Conservation (phyloP, 2,888 invertebrate species). For the Tipula lateralis region DNA sequence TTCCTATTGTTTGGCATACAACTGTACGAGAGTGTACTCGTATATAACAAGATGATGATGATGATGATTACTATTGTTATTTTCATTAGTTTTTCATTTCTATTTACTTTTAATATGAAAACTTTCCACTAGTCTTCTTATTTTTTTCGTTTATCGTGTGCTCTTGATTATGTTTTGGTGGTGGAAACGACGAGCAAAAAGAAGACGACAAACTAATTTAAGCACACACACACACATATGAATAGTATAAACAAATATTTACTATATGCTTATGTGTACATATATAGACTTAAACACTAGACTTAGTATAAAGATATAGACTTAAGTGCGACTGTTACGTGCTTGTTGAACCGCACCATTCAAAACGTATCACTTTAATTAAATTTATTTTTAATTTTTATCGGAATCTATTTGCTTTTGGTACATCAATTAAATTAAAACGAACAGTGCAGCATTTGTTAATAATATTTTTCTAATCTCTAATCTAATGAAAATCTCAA, state of each 20-base stretch:
- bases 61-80: conserved; percentile 24
- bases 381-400: neutral
- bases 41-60: neutral
- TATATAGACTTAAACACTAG: neutral
- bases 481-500: neutral
- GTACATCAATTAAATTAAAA: neutral
- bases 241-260: too few species aligned
- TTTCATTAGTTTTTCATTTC: conserved; percentile 24
- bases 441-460: neutral
- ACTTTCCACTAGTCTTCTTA: neutral
- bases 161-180: neutral
- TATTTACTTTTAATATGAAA: conserved; percentile 24
- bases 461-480: neutral
- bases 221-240: too few species aligned
- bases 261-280: neutral
- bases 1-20: neutral
- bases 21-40: neutral
- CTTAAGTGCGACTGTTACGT: neutral
- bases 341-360: neutral
- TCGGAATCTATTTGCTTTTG: neutral
- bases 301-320: neutral
- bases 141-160: neutral
- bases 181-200: neutral
- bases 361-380: neutral
- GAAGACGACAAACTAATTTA: neutral